A percentile compares a stretch with the other conserved stretches of the same genome.
Conservation (phyloP, 2,113 vertebrate species). For the Lutjanus erythropterus region DNA sequence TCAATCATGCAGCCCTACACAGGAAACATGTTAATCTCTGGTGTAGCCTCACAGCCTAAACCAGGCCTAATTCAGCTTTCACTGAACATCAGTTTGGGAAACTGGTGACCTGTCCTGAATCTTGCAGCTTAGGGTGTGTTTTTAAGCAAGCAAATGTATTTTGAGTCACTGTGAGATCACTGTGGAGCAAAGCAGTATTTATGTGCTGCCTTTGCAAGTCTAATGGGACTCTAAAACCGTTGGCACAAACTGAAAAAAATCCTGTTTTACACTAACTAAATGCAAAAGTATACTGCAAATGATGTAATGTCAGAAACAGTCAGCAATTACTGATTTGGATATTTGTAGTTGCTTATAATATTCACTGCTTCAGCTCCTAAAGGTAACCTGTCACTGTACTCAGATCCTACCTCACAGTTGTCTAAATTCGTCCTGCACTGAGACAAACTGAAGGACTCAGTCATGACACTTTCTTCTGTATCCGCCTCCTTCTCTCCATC, state of each 20-base stretch:
- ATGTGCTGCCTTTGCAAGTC: background rate
- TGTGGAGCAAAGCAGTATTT: background rate
- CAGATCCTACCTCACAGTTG: constrained; percentile 92
- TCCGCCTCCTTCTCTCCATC: constrained; percentile 79
- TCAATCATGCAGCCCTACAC: too few species aligned
- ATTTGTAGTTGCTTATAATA: constrained; percentile 90
- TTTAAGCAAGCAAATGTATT: background rate
- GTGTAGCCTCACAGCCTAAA: background rate
- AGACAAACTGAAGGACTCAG: constrained; percentile 87
- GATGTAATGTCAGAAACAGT: background rate
- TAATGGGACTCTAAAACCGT: background rate
- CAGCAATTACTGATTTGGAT: constrained; percentile 85
- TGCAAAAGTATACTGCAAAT: background rate
- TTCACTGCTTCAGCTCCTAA: constrained; percentile 94
- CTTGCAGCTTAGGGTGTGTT: background rate
- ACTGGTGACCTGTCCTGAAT: background rate
- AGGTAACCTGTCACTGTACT: constrained; percentile 94
- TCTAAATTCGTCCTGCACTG: constrained; percentile 89
- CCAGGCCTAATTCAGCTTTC: background rate
- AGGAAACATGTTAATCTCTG: too few species aligned
- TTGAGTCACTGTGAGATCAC: background rate
- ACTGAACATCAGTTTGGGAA: background rate
- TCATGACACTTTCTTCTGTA: constrained; percentile 87
- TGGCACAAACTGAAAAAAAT: constrained; percentile 1
- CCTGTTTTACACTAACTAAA: background rate